These are phyloP conservation scores for Triops longicaudatus DNA, from an alignment of 1,140 invertebrate species.

Conservation along the genomic window DNA sequence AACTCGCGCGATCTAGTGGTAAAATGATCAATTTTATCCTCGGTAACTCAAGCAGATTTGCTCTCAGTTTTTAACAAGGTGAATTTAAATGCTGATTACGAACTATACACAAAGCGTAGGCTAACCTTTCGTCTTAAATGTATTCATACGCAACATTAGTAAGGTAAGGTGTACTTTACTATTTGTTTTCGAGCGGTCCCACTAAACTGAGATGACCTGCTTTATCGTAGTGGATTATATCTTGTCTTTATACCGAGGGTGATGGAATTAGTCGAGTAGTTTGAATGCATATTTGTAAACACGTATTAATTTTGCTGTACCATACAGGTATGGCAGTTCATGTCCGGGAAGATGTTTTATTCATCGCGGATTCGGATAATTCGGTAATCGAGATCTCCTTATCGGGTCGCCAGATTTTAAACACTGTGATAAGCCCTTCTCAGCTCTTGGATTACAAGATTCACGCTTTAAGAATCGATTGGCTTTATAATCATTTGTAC, in stretches of 20 bases:
- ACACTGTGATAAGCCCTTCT: constrained; percentile 48
- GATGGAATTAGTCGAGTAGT: constrained; percentile 30
- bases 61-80: no score
- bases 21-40: no score
- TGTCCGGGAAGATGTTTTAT: constrained; percentile 56
- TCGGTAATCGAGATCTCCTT: constrained; percentile 33
- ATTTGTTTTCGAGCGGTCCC: not conserved
- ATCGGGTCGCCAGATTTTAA: constrained; percentile 45
- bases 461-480: constrained; percentile 65
- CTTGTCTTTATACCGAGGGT: no score
- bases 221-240: constrained; percentile 27
- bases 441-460: constrained; percentile 40
- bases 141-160: no score
- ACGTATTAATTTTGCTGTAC: constrained; percentile 27
- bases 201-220: constrained; percentile 25
- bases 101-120: no score
- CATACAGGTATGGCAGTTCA: constrained; percentile 63
- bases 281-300: constrained; percentile 16
- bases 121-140: no score
- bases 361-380: constrained; percentile 53
- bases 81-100: no score
- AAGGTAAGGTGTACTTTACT: no score
- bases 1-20: no score
- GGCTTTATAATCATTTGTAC: constrained; percentile 74
- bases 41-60: no score